These are phyloP conservation scores for Tringa solitaria DNA, from an alignment of 2,113 vertebrate genomes.

Conservation along the genomic window DNA sequence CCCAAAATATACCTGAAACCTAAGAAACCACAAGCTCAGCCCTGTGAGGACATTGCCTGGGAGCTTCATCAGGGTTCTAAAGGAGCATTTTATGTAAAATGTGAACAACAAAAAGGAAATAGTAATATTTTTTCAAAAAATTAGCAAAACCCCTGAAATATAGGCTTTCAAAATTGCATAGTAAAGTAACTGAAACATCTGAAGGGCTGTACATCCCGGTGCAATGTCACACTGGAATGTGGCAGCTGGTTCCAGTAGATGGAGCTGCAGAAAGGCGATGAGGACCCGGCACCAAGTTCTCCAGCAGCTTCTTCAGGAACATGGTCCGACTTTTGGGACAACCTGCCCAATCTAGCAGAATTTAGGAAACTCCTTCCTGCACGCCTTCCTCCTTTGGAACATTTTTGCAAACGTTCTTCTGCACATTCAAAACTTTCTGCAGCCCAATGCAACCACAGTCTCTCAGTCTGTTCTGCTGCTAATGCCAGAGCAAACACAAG, in stretches of 20 bases:
- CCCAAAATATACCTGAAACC: neutral
- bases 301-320: neutral
- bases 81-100: neutral
- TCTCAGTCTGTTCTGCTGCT: neutral
- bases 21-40: neutral
- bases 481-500: neutral
- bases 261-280: slow-evolving; percentile 1
- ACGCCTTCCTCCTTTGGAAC: neutral
- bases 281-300: neutral
- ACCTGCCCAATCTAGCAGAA: neutral
- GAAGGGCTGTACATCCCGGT: fast-evolving
- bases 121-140: neutral
- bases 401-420: neutral
- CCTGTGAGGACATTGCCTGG: neutral
- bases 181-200: neutral
- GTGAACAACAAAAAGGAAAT: neutral
- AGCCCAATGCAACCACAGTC: fast-evolving
- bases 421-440: neutral
- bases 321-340: neutral
- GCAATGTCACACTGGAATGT: neutral
- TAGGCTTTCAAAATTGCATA: neutral
- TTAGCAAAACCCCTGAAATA: neutral
- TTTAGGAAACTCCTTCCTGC: neutral
- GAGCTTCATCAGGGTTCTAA: fast-evolving
- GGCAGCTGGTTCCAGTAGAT: slow-evolving; percentile 22